Conservation (phyloP, 2,113 vertebrate genomes). For the Sardina pilchardus region DNA sequence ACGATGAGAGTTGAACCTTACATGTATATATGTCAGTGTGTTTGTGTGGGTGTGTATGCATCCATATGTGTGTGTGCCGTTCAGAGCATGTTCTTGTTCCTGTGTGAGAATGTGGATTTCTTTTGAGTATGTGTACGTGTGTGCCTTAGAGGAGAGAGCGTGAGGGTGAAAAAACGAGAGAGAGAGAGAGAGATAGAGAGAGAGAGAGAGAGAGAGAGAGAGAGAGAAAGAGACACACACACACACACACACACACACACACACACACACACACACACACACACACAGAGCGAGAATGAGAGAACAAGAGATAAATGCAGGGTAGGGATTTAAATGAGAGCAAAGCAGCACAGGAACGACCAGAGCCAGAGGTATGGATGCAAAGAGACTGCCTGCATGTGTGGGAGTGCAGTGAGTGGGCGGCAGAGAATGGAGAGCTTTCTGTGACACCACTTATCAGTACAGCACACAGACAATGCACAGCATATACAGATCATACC, state of each 20-base stretch:
- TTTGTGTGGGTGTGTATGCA: constrained; percentile 37
- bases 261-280: neutral
- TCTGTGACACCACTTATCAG: constrained; percentile 75
- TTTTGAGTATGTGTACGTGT: constrained; percentile 47
- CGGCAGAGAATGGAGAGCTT: constrained; percentile 75
- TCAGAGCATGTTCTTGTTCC: constrained; percentile 18
- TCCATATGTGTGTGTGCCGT: constrained; percentile 19
- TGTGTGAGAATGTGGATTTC: constrained; percentile 14
- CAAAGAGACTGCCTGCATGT: constrained; percentile 66
- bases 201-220: neutral
- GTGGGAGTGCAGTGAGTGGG: constrained; percentile 77
- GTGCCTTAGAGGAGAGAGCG: constrained; percentile 52
- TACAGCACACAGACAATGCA: constrained; percentile 55
- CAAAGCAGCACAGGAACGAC: constrained; percentile 67
- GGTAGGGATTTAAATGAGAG: constrained; percentile 70
- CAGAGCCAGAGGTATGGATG: constrained; percentile 76
- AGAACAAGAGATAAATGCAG: constrained; percentile 65
- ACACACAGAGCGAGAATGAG: neutral
- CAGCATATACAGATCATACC: constrained; percentile 30
- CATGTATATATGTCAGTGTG: constrained; percentile 44
- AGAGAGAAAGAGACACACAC: neutral
- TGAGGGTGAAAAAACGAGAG: constrained; percentile 45
- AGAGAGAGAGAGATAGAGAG: neutral
- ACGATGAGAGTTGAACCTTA: neutral
- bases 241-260: neutral